Conservation (phyloP, 1,140 invertebrate species). For the Zaprionus nigranus region DNA sequence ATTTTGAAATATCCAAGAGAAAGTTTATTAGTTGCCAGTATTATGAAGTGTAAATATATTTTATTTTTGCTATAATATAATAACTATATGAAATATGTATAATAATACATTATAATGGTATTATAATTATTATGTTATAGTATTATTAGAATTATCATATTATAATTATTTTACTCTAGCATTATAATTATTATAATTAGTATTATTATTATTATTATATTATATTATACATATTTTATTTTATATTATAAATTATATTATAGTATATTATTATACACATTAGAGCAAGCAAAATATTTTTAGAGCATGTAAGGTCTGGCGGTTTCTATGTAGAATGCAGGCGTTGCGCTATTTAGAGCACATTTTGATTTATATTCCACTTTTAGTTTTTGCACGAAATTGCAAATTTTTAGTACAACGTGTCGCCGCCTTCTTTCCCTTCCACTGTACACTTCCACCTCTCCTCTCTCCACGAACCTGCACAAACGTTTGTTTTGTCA, state of each 20-base stretch:
- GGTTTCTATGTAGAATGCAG: neutral
- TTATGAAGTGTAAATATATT: no score
- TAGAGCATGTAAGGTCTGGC: neutral
- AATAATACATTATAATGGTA: no score
- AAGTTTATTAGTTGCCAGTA: no score
- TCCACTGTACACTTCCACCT: neutral
- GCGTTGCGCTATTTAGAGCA: constrained; percentile 1
- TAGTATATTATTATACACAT: neutral
- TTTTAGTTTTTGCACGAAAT: constrained; percentile 18
- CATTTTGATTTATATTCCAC: neutral
- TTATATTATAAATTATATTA: neutral
- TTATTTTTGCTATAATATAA: no score
- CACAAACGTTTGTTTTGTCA: constrained; percentile 56
- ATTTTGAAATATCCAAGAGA: no score
- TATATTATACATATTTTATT: neutral
- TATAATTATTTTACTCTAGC: neutral
- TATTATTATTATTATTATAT: no score
- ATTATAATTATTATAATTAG: neutral
- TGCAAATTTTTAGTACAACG: constrained; percentile 30
- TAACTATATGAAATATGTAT: no score
- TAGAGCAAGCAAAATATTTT: neutral
- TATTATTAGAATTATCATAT: neutral
- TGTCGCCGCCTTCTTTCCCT: neutral
- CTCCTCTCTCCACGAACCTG: constrained; percentile 14
- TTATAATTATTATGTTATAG: neutral